Conservation (phyloP, 1,140 invertebrate species). For the Diabrotica virgifera region DNA sequence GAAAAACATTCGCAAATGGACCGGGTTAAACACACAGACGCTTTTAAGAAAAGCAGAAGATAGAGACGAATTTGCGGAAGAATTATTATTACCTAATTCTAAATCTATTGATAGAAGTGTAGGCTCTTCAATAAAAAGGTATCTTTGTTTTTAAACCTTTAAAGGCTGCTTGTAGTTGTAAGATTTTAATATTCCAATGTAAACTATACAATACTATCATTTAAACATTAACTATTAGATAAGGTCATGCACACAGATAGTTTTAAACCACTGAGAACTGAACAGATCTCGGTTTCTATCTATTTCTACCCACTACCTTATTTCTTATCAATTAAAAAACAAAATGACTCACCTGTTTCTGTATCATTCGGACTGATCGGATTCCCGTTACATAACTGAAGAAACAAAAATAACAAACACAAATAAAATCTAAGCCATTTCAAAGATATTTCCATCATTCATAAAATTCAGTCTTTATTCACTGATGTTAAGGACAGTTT, state of each 20-base stretch:
- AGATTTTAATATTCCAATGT: background rate
- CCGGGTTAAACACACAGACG: too few relatives aligned
- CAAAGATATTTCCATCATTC: conserved; percentile 46
- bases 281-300: conserved; percentile 13
- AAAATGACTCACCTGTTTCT: conserved; percentile 43
- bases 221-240: background rate
- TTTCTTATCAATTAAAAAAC: conserved; percentile 25
- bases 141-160: background rate
- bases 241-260: conserved; percentile 9
- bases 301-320: conserved; percentile 7
- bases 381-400: conserved; percentile 44
- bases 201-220: conserved; percentile 7
- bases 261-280: conserved; percentile 1
- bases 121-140: too few relatives aligned
- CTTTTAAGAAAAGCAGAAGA: too few relatives aligned
- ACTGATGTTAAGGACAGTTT: background rate
- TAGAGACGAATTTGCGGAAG: too few relatives aligned
- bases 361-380: conserved; percentile 43
- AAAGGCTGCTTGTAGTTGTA: background rate
- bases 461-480: conserved; percentile 5
- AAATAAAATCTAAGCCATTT: conserved; percentile 37
- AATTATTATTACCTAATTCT: too few relatives aligned
- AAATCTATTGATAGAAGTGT: too few relatives aligned
- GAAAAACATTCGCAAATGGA: too few relatives aligned
- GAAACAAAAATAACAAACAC: conserved; percentile 33